Evolutionary conservation across 2,113 vertebrate species (phyloP).

Genomic region (Gallinago undulata): DNA sequence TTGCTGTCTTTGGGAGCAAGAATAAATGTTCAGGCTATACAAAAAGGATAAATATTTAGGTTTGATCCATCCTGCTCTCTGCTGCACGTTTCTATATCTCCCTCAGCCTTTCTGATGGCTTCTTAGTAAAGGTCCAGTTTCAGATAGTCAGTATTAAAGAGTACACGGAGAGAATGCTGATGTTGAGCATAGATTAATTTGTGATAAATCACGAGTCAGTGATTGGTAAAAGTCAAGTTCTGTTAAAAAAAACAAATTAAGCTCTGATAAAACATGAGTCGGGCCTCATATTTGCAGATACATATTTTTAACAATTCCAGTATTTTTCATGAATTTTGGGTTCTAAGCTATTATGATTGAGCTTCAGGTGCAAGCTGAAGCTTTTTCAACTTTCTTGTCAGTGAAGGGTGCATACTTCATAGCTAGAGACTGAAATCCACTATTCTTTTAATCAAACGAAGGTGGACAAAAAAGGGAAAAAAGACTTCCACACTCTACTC

Average conservation of each 20-base stretch:
- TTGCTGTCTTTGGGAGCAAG: not conserved
- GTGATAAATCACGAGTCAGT: not conserved
- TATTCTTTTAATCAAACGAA: not conserved
- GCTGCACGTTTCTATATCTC: not conserved
- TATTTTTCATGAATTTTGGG: not conserved
- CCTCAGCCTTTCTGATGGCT: not conserved
- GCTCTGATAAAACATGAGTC: not conserved
- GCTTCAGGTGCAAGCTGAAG: not conserved
- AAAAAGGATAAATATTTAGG: not conserved
- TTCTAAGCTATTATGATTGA: not conserved
- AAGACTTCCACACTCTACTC: rapidly evolving
- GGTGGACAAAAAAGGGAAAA: not conserved
- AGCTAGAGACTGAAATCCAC: not conserved
- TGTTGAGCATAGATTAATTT: not conserved
- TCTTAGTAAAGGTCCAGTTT: not conserved
- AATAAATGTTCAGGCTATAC: not conserved
- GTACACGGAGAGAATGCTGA: not conserved
- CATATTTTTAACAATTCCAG: not conserved
- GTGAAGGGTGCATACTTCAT: not conserved
- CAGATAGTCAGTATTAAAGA: not conserved
- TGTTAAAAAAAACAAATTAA: not conserved
- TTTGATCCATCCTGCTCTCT: not conserved
- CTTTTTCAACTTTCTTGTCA: not conserved
- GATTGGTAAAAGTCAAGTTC: not conserved
- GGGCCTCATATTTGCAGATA: not conserved